Evolutionary conservation across 2,888 invertebrate genomes (phyloP), one percentile per base, ranked within the genome.

Genomic region (Allolobophora icterica): DNA sequence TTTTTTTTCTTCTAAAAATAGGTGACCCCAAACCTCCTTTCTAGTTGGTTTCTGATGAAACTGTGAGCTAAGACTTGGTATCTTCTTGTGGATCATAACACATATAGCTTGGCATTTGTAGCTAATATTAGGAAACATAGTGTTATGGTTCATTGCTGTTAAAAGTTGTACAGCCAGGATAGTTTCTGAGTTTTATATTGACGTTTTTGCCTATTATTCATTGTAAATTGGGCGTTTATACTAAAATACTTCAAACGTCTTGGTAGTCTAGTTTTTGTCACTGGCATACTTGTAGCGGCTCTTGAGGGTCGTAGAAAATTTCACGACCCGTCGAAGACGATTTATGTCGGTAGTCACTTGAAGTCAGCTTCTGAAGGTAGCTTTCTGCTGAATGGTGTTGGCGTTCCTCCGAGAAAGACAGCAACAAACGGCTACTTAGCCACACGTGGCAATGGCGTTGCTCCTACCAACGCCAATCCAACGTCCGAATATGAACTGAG

Each of bases 321-420:
- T 89, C 91, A 93, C 58, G 92, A 93, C 87, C 92, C 92, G 24
- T 89, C 92, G 5, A 83, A 90, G 34, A 89, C 91, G 33, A 93
- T 93, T 89, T 90, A 92, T 90, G 45, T 89, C 40, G 91, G 92
- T 84, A 92, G 91, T 87, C 90, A 91, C 17, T 33, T 89, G 84
- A 90, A 89, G 38, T 87, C 87, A 8, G 21, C 87, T 24, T 90
- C 90, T 11, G 91, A 91, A 52, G 83, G 90, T n/a, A 42, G 34
- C 84, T 92, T 92, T 83, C 90, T 92, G n/a, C 91, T 92, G 19
- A 92, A 92, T 83, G 92, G 92, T 42, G 91, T 92, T 89, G 91
- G 90, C n/a, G 89, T 84, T n/a, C 40, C 91, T 40, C 21, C 89
- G 58, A 90, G 83, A 42, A 91, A 91, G 90, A 89, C 89, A 35